Conservation (phyloP, 2,888 invertebrate genomes). For the Hololepta plana region DNA sequence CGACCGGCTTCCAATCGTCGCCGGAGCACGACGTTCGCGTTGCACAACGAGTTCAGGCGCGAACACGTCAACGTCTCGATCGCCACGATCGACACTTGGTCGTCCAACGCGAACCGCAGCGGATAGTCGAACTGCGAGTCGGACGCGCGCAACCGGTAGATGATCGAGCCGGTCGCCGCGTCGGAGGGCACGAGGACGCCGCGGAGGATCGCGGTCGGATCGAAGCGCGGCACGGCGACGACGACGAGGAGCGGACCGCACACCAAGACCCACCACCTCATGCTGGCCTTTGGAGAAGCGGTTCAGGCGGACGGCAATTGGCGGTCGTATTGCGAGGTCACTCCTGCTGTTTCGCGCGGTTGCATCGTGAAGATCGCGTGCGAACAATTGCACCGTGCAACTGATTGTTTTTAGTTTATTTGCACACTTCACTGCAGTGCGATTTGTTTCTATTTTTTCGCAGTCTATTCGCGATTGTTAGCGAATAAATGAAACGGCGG, state of each 20-base stretch:
- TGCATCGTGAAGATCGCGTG: no score
- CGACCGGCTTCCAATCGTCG: conserved; percentile 62
- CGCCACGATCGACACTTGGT: conserved; percentile 57
- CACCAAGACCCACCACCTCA: conserved; percentile 17
- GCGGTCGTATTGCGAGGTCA: background rate
- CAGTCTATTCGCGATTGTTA: no score
- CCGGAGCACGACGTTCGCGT: conserved; percentile 69
- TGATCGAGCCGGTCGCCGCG: conserved; percentile 64
- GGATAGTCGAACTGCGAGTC: conserved; percentile 82
- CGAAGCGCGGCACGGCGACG: conserved; percentile 60
- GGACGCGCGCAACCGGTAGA: conserved; percentile 73
- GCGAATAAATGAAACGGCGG: no score
- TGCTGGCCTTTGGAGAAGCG: no score
- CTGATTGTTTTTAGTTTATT: no score
- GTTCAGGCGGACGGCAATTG: no score
- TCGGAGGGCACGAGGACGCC: conserved; percentile 69
- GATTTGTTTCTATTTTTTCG: no score
- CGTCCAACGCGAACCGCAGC: conserved; percentile 55
- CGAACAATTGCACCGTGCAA: no score
- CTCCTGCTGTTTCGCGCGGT: background rate
- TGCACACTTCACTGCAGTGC: no score
- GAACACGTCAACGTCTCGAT: conserved; percentile 71
- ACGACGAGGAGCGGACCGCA: conserved; percentile 12
- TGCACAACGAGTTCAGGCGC: conserved; percentile 72
- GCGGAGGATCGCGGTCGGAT: conserved; percentile 66